Evolutionary conservation across 2,888 invertebrate species (phyloP).

Genomic region (Physocephala rufipes): DNA sequence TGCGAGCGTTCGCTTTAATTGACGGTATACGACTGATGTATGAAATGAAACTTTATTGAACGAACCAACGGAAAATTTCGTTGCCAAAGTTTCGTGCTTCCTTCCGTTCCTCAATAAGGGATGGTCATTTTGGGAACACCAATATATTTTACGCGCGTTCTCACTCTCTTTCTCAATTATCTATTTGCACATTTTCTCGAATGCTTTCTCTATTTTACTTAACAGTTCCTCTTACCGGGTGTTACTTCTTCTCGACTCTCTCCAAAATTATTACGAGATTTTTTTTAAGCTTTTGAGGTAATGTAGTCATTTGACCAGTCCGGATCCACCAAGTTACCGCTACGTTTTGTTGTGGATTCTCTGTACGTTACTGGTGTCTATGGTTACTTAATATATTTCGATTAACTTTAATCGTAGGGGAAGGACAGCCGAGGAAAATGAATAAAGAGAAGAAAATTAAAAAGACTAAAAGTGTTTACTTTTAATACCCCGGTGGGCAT

Average conservation of each 20-base stretch:
- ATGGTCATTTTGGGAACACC: too few relatives aligned
- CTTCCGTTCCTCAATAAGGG: slow-evolving; percentile 36
- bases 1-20: slow-evolving; percentile 58
- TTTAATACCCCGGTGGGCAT: slow-evolving; percentile 10
- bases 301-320: slow-evolving; percentile 8
- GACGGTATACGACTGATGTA: slow-evolving; percentile 57
- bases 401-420: slow-evolving; percentile 20
- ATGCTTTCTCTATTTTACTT: slow-evolving; percentile 9
- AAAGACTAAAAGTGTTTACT: slow-evolving; percentile 12
- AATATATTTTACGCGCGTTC: too few relatives aligned
- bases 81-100: slow-evolving; percentile 38
- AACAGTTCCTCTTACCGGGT: too few relatives aligned
- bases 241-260: not conserved
- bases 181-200: not conserved
- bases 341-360: slow-evolving; percentile 25
- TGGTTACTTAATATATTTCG: slow-evolving; percentile 27
- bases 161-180: not conserved
- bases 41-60: slow-evolving; percentile 49
- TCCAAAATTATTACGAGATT: too few relatives aligned
- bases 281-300: not conserved
- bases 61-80: slow-evolving; percentile 38
- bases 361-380: slow-evolving; percentile 20
- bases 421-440: slow-evolving; percentile 14
- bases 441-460: slow-evolving; percentile 15
- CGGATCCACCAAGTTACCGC: slow-evolving; percentile 5